Evolutionary conservation across 2,888 invertebrate genomes (phyloP).

Genomic region (Parnassius mnemosyne): DNA sequence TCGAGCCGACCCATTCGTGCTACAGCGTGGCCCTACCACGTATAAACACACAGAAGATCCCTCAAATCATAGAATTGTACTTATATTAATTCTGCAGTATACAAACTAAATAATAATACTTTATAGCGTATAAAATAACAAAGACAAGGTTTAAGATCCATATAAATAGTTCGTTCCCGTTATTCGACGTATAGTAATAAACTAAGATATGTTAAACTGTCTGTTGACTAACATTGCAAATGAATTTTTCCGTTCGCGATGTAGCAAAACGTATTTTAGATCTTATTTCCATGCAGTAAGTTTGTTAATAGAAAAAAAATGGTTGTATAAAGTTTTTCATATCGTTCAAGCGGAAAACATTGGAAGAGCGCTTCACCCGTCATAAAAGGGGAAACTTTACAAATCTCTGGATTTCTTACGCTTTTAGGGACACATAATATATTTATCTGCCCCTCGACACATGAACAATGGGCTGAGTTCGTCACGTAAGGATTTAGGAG

Average conservation of each 20-base stretch:
- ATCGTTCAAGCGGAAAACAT: constrained; percentile 71
- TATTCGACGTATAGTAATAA: constrained; percentile 61
- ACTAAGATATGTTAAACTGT: constrained; percentile 70
- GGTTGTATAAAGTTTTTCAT: constrained; percentile 67
- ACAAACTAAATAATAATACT: not conserved
- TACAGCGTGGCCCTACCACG: too few relatives aligned
- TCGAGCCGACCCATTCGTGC: too few relatives aligned
- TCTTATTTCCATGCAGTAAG: constrained; percentile 35
- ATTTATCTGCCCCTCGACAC: constrained; percentile 78
- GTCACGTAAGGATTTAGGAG: constrained; percentile 60
- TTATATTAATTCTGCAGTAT: too few relatives aligned
- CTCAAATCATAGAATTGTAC: too few relatives aligned
- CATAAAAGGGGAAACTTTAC: constrained; percentile 79
- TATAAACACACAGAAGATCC: too few relatives aligned
- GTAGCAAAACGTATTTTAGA: constrained; percentile 33
- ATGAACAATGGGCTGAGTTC: constrained; percentile 68
- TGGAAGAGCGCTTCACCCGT: constrained; percentile 66
- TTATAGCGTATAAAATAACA: constrained; percentile 25
- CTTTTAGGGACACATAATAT: constrained; percentile 75
- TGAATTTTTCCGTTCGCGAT: constrained; percentile 51
- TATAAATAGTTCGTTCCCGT: constrained; percentile 62
- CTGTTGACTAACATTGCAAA: constrained; percentile 62
- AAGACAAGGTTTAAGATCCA: constrained; percentile 45
- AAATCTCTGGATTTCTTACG: constrained; percentile 78
- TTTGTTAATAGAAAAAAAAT: constrained; percentile 36